These are phyloP conservation scores for Oasisia sp. DNA, from an alignment of 2,888 invertebrate genomes.

Conservation along the genomic window DNA sequence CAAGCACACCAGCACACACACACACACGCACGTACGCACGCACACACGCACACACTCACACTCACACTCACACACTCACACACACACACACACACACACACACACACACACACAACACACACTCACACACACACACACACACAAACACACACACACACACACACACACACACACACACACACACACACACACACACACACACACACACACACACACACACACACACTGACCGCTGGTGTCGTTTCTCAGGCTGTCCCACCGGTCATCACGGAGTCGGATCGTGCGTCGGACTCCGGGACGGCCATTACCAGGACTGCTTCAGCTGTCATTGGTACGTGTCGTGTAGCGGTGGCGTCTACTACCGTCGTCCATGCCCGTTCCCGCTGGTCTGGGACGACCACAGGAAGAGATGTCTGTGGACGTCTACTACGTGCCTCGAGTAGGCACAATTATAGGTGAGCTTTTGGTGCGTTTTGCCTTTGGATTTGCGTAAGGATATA, in stretches of 20 bases:
- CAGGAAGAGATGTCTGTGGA: background rate
- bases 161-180: constrained; percentile 9
- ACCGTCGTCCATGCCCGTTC: background rate
- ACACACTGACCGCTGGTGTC: background rate
- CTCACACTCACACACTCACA: background rate
- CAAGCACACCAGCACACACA: too few relatives aligned
- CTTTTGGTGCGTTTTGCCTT: too few relatives aligned
- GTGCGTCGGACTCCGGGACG: background rate
- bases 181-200: constrained; percentile 23
- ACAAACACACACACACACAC: constrained; percentile 24
- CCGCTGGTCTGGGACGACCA: background rate
- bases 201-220: constrained; percentile 26
- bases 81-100: constrained; percentile 21
- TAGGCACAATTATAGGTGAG: too few relatives aligned
- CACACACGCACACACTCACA: too few relatives aligned
- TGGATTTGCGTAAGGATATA: too few relatives aligned
- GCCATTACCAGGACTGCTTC: constrained; percentile 4
- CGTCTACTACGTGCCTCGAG: background rate
- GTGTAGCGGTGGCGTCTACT: background rate
- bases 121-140: constrained; percentile 28
- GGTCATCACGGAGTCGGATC: background rate
- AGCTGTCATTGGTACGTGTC: background rate
- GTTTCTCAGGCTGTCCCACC: background rate
- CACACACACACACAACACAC: constrained; percentile 32
- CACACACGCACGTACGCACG: too few relatives aligned